A percentile compares a stretch with the other conserved stretches of the same genome.
These are phyloP conservation scores for Arremon aurantiirostris DNA, from an alignment of 2,797 vertebrate genomes.

Conservation along the genomic window DNA sequence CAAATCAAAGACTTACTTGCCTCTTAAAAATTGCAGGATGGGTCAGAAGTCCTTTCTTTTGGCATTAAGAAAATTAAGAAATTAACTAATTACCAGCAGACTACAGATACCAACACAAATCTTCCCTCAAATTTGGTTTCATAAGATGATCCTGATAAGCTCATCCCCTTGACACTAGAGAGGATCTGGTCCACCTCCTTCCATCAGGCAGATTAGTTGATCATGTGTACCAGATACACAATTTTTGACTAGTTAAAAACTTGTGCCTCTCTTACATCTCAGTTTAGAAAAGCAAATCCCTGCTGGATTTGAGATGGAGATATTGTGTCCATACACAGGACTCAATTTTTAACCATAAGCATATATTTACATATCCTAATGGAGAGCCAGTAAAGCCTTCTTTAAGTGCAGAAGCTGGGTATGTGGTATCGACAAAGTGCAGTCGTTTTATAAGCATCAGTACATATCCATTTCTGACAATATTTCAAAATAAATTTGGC, in stretches of 20 bases:
- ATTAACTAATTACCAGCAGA: not conserved
- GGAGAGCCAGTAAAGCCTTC: not conserved
- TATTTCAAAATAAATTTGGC: not conserved
- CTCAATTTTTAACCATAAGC: not conserved
- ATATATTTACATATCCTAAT: not conserved
- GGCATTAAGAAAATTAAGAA: not conserved
- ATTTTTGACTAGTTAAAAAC: not conserved
- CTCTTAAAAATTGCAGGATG: not conserved
- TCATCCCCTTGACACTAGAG: not conserved
- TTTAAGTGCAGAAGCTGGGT: not conserved
- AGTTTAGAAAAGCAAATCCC: not conserved
- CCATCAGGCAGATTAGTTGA: not conserved
- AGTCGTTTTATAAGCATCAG: not conserved
- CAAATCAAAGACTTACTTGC: not conserved
- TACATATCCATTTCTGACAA: not conserved
- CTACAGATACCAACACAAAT: not conserved
- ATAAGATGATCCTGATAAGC: not conserved
- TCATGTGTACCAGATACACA: rapidly evolving
- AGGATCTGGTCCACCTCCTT: not conserved
- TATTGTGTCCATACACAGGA: not conserved
- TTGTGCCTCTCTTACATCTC: not conserved
- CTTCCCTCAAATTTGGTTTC: not conserved
- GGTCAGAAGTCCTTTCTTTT: not conserved
- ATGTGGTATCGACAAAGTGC: not conserved
- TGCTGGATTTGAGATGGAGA: not conserved